phyloP scores from a whole-genome alignment of 2,113 vertebrate genomes.

The human region GRCh38 chr7:80549501-80550000 shows the following conservation, averaged over 20 bases:
- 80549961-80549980: neutral
- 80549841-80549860: neutral
- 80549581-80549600: conserved; percentile 35
- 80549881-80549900: neutral
- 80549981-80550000: neutral
- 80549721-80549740: conserved; percentile 26
- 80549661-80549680: neutral
- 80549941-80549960: neutral
- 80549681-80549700: neutral
- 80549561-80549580: conserved; percentile 32
- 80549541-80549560: conserved; percentile 43
- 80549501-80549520: neutral
- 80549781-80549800: neutral
- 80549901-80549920: neutral
- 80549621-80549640: conserved; percentile 41
- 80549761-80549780: neutral
- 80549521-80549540: conserved; percentile 19
- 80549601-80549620: conserved; percentile 56
- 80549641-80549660: conserved; percentile 59
- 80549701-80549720: neutral
- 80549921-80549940: neutral
- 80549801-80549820: neutral
- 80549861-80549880: neutral
- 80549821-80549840: neutral
- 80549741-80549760: neutral